Evolutionary conservation across 2,888 invertebrate genomes (phyloP).

Genomic region (Cataglyphis livida): DNA sequence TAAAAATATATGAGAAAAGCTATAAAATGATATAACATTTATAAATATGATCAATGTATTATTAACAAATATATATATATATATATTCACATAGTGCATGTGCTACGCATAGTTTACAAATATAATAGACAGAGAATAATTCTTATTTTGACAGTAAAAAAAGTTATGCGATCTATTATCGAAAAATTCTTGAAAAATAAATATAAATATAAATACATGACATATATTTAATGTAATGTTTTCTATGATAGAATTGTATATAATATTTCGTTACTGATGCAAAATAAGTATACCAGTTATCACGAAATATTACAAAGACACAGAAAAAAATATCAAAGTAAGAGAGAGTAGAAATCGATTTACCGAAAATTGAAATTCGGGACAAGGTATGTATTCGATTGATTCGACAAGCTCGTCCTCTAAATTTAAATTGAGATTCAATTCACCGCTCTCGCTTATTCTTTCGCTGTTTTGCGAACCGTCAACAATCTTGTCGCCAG

Average conservation of each 20-base stretch:
- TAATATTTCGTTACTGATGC: background rate
- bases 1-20: background rate
- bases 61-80: background rate
- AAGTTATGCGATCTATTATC: background rate
- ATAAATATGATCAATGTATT: background rate
- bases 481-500: conserved; percentile 79
- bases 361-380: conserved; percentile 81
- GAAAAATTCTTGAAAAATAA: background rate
- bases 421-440: conserved; percentile 74
- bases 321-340: background rate
- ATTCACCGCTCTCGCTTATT: conserved; percentile 76
- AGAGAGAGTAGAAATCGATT: conserved; percentile 60
- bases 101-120: background rate
- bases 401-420: conserved; percentile 77
- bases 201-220: background rate
- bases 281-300: background rate
- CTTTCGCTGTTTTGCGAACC: conserved; percentile 78
- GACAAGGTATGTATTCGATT: conserved; percentile 74
- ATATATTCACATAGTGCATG: background rate
- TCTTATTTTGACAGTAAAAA: background rate
- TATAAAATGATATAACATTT: background rate
- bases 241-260: background rate
- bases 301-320: background rate
- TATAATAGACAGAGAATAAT: background rate
- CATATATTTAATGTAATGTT: background rate